Percentiles rank a stretch among this genome's conserved stretches.
Conservation (phyloP, 2,888 invertebrate species). For the Anticlea derivata region DNA sequence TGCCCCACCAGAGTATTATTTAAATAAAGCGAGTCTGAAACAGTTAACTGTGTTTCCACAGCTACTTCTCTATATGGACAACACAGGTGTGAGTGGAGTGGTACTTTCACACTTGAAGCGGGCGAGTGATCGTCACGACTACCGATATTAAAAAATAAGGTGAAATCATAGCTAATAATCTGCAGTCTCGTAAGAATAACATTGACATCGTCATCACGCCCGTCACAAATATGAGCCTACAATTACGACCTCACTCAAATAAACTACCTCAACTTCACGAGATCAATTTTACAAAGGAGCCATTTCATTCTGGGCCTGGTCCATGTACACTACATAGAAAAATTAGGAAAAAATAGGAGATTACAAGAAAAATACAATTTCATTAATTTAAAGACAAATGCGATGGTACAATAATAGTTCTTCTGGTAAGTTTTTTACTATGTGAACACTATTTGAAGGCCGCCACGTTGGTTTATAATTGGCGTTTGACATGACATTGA, state of each 20-base stretch:
- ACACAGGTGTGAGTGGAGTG: conserved; percentile 59
- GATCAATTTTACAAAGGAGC: conserved; percentile 51
- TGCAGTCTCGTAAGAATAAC: background rate
- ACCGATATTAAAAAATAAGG: conserved; percentile 9
- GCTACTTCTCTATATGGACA: conserved; percentile 47
- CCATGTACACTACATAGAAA: no score
- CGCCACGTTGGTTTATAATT: no score
- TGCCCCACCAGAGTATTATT: conserved; percentile 28
- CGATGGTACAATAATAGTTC: no score
- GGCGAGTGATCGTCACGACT: conserved; percentile 23
- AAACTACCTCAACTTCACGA: conserved; percentile 48
- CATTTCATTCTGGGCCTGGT: no score
- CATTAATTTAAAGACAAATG: no score
- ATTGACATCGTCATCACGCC: conserved; percentile 27
- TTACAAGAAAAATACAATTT: no score
- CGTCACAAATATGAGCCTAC: conserved; percentile 44
- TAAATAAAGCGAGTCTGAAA: conserved; percentile 68
- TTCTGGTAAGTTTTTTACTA: no score
- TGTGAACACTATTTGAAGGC: no score
- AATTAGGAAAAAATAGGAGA: no score
- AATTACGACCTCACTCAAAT: conserved; percentile 51
- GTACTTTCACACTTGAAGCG: conserved; percentile 72
- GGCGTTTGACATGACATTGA: no score
- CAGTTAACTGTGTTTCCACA: conserved; percentile 39
- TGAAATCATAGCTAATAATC: conserved; percentile 5